A percentile compares a stretch with the other conserved stretches of the same genome.
Evolutionary conservation across 2,888 invertebrate species (phyloP).

Genomic region (Aproaerema taeniolella): DNA sequence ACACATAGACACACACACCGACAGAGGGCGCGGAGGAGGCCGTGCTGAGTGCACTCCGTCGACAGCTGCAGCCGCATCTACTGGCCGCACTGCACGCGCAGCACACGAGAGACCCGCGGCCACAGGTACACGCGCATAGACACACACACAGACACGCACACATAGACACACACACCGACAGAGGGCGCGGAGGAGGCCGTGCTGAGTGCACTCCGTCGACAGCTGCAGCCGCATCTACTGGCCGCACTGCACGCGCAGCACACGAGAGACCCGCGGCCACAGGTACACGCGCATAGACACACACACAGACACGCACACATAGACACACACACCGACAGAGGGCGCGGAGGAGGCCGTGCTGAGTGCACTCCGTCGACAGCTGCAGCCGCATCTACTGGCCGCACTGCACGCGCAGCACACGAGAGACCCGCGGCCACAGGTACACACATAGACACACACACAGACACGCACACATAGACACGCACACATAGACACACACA

Average conservation of each 20-base stretch:
- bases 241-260: conserved; percentile 67
- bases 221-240: conserved; percentile 31
- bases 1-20: too few species aligned
- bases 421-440: conserved; percentile 35
- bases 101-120: conserved; percentile 34
- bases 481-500: too few species aligned
- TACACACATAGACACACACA: conserved; percentile 30
- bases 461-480: too few species aligned
- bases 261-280: conserved; percentile 36
- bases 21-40: conserved; percentile 74
- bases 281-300: conserved; percentile 30
- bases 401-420: conserved; percentile 70
- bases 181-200: too few species aligned
- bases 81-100: conserved; percentile 66
- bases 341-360: too few species aligned
- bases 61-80: conserved; percentile 38
- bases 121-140: conserved; percentile 25
- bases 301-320: too few species aligned
- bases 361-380: conserved; percentile 63
- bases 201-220: conserved; percentile 59
- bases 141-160: too few species aligned
- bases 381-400: conserved; percentile 30
- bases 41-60: conserved; percentile 80
- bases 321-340: too few species aligned
- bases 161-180: too few species aligned